Evolutionary conservation across 1,140 invertebrate species (phyloP).

Genomic region (Caerostris extrusa): DNA sequence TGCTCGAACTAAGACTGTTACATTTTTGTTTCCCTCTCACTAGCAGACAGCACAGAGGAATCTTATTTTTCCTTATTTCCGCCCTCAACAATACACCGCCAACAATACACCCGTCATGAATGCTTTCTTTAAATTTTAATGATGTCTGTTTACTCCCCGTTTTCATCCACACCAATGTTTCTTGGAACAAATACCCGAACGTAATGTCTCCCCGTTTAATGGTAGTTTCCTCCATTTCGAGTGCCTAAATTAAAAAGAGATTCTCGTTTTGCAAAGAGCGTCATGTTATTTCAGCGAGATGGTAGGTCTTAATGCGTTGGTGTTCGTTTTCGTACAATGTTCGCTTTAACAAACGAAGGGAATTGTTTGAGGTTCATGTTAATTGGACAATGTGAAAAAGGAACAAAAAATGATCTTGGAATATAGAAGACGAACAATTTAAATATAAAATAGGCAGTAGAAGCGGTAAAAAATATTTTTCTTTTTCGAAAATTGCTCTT

Average conservation of each 20-base stretch:
- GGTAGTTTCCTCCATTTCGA: background rate
- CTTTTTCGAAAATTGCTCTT: too few species aligned
- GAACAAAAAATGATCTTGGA: background rate
- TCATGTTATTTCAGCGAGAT: conserved; percentile 9
- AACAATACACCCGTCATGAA: background rate
- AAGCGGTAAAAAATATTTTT: too few species aligned
- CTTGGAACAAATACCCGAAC: conserved; percentile 8
- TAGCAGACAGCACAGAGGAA: background rate
- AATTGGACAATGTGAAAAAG: background rate
- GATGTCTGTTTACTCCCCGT: conserved; percentile 31
- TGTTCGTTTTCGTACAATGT: background rate
- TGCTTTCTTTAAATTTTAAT: conserved; percentile 64
- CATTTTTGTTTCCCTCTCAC: background rate
- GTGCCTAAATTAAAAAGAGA: conserved; percentile 35
- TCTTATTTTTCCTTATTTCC: background rate
- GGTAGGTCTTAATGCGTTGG: conserved; percentile 7
- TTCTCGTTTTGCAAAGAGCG: background rate
- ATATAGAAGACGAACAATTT: too few species aligned
- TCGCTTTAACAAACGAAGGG: background rate
- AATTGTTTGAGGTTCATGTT: background rate
- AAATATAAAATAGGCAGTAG: too few species aligned
- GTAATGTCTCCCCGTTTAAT: background rate
- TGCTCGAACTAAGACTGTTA: background rate
- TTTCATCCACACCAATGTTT: background rate
- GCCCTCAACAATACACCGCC: conserved; percentile 26